phyloP scores from a whole-genome alignment of 2,113 vertebrate species.

The Papio anubis region DNA sequence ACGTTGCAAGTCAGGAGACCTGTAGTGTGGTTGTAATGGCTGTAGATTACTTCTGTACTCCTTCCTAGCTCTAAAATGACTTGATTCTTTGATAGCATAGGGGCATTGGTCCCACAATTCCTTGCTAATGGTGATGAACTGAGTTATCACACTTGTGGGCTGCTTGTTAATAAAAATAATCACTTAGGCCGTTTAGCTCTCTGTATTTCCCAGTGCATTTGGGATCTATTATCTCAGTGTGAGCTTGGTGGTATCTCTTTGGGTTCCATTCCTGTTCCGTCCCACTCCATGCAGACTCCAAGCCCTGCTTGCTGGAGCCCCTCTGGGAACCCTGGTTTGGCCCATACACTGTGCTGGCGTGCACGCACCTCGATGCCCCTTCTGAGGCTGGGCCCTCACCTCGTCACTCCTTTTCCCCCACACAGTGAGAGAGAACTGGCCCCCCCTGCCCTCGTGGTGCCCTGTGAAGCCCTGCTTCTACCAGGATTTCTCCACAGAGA shows the following conservation, averaged over 20 bases:
- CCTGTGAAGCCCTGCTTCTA: slow-evolving; percentile 97
- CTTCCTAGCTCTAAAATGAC: neutral
- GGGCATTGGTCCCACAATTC: neutral
- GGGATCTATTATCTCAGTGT: neutral
- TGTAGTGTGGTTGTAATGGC: neutral
- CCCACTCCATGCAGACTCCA: neutral
- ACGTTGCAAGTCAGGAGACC: neutral
- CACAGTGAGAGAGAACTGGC: slow-evolving; percentile 95
- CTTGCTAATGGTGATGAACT: neutral
- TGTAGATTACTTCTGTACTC: neutral
- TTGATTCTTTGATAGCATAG: neutral
- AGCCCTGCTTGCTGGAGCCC: neutral
- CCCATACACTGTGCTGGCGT: accelerated
- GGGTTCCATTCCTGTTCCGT: neutral
- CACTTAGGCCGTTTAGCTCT: neutral
- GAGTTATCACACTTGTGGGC: neutral
- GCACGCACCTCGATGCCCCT: accelerated
- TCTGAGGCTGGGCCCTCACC: neutral
- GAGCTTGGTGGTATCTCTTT: neutral
- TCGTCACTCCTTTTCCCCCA: neutral
- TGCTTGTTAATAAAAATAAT: slow-evolving; percentile 3
- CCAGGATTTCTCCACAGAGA: slow-evolving; percentile 96
- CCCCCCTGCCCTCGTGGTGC: slow-evolving; percentile 90
- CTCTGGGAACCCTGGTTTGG: neutral
- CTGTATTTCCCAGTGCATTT: neutral